Evolutionary conservation across 2,797 vertebrate species (phyloP), one percentile per base, ranked within the genome.

Genomic region (Meda fulgida): DNA sequence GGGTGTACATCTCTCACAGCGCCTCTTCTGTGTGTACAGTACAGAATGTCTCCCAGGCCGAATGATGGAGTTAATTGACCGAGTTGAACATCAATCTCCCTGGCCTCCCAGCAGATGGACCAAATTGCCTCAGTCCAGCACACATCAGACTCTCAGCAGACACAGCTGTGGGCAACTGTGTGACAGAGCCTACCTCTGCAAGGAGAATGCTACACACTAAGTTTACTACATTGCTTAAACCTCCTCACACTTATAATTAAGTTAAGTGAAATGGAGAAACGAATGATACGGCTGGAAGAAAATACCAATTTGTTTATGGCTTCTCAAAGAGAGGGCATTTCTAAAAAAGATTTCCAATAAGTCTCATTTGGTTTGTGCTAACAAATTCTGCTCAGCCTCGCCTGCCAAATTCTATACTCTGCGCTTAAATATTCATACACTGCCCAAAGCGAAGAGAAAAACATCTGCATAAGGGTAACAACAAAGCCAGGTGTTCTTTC

Each of bases 51-150:
- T 93, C 92, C 91, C 91, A 93, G 92, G 92, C 91, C 66, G 87
- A 81, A 91, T 87, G 91, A 92, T 89, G 90, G 92, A 92, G 93
- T 93, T 94, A 95, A 95, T 94, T 94, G 93, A 94, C 92, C 90
- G 92, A 92, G 88, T 71, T 83, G 78, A 80, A 90, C 91, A 91
- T 92, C 91, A 92, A 92, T 93, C 93, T 94, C 89, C 70, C n/a
- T 89, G 85, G 90, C 91, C 91, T 92, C 87, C 91, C 92, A 92
- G 92, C 94, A 94, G 92, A 94, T 93, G 93, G 94, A 84, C 81
- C 79, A 83, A 92, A 92, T 89, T 92, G 91, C 93, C 91, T 91
- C 88, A 78, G 89, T 91, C 90, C 88, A 89, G 90, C 91, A 87
- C 91, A 88, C 85, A 87, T 89, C 86, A 90, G 84, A 80, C 84